phyloP scores from a whole-genome alignment of 2,113 vertebrate genomes.

The Polypterus senegalus region DNA sequence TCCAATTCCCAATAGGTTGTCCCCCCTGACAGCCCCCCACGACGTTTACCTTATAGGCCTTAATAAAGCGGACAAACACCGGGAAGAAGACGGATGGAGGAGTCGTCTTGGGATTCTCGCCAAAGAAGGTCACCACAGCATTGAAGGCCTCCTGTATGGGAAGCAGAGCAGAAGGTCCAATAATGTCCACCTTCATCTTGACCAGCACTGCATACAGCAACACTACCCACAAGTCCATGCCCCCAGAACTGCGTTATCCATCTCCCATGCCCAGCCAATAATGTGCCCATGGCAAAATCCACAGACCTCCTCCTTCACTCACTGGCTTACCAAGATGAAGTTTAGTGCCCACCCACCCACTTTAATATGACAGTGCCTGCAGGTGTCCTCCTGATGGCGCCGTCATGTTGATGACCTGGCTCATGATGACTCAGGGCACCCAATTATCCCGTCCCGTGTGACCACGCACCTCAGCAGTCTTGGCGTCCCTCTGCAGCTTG shows the following conservation, averaged over 20 bases:
- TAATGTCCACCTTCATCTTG: background rate
- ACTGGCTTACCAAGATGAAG: too few relatives aligned
- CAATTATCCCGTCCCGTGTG: too few relatives aligned
- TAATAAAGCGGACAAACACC: constrained; percentile 87
- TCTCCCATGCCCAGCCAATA: background rate
- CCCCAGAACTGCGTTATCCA: accelerated
- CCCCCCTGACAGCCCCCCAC: background rate
- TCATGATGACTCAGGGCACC: too few relatives aligned
- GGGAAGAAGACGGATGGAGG: constrained; percentile 93
- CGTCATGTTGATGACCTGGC: too few relatives aligned
- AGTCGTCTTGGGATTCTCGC: constrained; percentile 86
- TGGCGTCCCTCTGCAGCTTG: constrained; percentile 79
- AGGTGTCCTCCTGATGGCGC: too few relatives aligned
- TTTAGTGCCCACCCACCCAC: too few relatives aligned
- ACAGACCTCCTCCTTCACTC: too few relatives aligned
- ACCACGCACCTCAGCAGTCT: constrained; percentile 67
- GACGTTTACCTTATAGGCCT: constrained; percentile 78
- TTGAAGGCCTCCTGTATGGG: constrained; percentile 76
- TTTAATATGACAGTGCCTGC: too few relatives aligned
- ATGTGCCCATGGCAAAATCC: accelerated
- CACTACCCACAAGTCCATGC: accelerated
- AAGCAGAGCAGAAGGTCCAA: too few relatives aligned
- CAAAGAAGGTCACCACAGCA: constrained; percentile 85
- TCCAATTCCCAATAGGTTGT: too few relatives aligned
- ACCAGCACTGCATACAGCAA: background rate